Evolutionary conservation across 2,888 invertebrate species (phyloP).

Genomic region (Metellina segmentata): DNA sequence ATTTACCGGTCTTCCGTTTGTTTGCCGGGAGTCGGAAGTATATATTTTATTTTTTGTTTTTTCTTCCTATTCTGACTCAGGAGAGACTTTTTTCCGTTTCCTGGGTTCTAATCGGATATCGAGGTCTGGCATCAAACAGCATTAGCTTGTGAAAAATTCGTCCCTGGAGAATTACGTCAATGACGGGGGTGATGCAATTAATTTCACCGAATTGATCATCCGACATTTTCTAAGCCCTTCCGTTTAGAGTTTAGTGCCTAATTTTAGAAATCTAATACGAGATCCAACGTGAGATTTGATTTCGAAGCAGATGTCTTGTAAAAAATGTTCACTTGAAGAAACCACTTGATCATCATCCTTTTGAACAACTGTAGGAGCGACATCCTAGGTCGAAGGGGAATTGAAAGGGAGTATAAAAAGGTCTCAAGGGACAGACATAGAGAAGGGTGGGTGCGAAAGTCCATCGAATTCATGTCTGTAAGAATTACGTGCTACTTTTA

Average conservation of each 20-base stretch:
- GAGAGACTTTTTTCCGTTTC: not conserved
- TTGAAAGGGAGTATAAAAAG: too few relatives aligned
- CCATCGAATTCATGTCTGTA: too few relatives aligned
- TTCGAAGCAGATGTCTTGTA: not conserved
- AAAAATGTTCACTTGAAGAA: too few relatives aligned
- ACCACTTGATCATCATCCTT: too few relatives aligned
- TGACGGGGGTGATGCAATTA: conserved; percentile 6
- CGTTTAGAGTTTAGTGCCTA: not conserved
- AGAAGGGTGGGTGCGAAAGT: too few relatives aligned
- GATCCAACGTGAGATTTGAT: not conserved
- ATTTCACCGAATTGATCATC: not conserved
- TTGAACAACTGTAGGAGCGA: too few relatives aligned
- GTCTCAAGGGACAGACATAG: too few relatives aligned
- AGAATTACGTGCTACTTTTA: too few relatives aligned
- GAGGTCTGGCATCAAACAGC: conserved; percentile 4
- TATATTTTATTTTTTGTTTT: not conserved
- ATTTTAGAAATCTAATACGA: conserved; percentile 1
- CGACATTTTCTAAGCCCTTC: not conserved
- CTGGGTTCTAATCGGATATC: conserved; percentile 13
- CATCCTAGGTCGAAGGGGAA: too few relatives aligned
- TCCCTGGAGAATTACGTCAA: not conserved
- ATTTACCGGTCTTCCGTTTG: conserved; percentile 16
- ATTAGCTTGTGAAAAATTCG: not conserved
- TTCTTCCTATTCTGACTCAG: not conserved
- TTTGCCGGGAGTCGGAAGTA: not conserved